phyloP scores from a whole-genome alignment of 1,140 invertebrate genomes.

The Bombus pascuorum region DNA sequence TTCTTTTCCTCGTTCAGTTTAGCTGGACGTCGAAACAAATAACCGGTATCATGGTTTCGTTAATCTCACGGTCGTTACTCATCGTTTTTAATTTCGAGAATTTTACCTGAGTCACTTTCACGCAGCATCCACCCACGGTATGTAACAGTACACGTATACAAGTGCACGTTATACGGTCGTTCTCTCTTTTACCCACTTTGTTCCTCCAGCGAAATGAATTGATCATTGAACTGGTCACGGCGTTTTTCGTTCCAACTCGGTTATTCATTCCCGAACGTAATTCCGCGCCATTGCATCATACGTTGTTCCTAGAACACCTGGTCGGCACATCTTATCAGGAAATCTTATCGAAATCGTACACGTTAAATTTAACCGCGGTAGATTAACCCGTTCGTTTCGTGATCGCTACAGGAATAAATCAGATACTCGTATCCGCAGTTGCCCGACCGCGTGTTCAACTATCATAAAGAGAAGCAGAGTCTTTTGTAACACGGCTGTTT shows the following conservation, averaged over 20 bases:
- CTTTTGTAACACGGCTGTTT: neutral
- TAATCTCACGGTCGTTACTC: slow-evolving; percentile 11
- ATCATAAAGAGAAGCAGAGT: neutral
- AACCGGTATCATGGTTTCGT: neutral
- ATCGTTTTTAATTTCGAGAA: slow-evolving; percentile 39
- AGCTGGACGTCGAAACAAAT: neutral
- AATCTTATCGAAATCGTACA: slow-evolving; percentile 36
- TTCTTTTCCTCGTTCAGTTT: neutral
- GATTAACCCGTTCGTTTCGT: slow-evolving; percentile 5
- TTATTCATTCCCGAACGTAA: slow-evolving; percentile 29
- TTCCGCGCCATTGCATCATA: neutral
- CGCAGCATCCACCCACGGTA: neutral
- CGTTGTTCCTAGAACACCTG: slow-evolving; percentile 16
- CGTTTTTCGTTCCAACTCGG: slow-evolving; percentile 17
- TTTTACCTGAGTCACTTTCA: slow-evolving; percentile 47
- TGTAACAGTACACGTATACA: neutral
- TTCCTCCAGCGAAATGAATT: neutral
- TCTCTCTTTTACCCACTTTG: neutral
- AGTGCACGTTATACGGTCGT: neutral
- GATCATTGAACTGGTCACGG: slow-evolving; percentile 18
- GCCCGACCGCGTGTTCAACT: too few relatives aligned
- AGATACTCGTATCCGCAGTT: neutral
- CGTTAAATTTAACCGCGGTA: neutral
- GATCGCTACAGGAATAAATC: slow-evolving; percentile 12
- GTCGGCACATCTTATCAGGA: slow-evolving; percentile 15